A percentile compares a stretch with the other conserved stretches of the same genome.
Evolutionary conservation across 2,113 vertebrate species (phyloP).

Genomic region (Thalassoma bifasciatum): DNA sequence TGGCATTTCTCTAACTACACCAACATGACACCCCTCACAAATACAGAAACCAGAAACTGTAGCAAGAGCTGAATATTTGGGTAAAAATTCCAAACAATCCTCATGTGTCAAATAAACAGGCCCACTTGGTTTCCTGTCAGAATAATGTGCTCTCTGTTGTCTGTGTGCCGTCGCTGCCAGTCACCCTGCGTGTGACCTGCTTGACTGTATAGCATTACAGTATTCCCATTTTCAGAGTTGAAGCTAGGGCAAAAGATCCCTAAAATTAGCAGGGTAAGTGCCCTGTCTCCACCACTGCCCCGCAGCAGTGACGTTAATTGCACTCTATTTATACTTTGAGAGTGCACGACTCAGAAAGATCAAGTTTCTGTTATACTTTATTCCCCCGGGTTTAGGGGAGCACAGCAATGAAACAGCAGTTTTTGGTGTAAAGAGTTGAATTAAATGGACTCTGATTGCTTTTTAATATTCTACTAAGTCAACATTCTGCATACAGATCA

Average conservation of each 20-base stretch:
- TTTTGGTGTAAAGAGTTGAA: constrained; percentile 30
- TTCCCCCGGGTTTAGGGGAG: constrained; percentile 49
- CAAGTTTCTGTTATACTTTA: constrained; percentile 77
- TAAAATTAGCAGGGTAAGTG: constrained; percentile 78
- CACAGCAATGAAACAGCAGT: constrained; percentile 24
- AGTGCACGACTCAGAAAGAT: constrained; percentile 73
- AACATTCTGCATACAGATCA: background rate
- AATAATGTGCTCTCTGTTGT: constrained; percentile 50
- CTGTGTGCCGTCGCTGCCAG: constrained; percentile 26
- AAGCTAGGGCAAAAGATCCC: constrained; percentile 72
- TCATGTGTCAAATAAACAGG: background rate
- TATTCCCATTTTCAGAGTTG: constrained; percentile 73
- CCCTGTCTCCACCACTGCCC: constrained; percentile 72
- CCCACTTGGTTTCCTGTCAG: constrained; percentile 8
- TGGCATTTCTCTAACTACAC: background rate
- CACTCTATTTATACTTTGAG: constrained; percentile 80
- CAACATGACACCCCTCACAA: constrained; percentile 1
- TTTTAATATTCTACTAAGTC: constrained; percentile 18
- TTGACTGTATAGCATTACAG: constrained; percentile 67
- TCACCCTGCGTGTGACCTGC: constrained; percentile 47
- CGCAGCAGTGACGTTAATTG: constrained; percentile 78
- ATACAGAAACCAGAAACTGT: background rate
- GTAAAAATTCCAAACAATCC: background rate
- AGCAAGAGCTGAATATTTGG: constrained; percentile 4
- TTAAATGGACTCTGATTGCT: constrained; percentile 9